A percentile compares a stretch with the other conserved stretches of the same genome.
Evolutionary conservation across 2,113 vertebrate genomes (phyloP).

Genomic region (Brachyistius frenatus): DNA sequence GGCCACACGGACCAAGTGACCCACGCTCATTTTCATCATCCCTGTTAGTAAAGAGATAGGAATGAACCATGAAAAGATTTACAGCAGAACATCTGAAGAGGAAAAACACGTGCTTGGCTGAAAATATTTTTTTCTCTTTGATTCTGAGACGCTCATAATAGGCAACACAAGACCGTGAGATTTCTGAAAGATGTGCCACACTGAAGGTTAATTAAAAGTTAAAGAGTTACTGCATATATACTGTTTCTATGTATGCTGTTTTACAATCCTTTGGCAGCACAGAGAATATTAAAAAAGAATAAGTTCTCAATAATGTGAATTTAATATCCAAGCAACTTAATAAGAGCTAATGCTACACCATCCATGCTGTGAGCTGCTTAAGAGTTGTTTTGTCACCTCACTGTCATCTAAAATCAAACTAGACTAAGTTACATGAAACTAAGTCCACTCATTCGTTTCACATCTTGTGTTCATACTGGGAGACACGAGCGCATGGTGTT

Average conservation of each 20-base stretch:
- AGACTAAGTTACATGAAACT: no score
- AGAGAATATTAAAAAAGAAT: background rate
- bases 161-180: constrained; percentile 11
- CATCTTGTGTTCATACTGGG: background rate
- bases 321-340: no score
- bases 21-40: constrained; percentile 57
- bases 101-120: constrained; percentile 70
- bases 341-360: no score
- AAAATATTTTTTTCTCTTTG: constrained; percentile 16
- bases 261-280: background rate
- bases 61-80: constrained; percentile 77
- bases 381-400: no score
- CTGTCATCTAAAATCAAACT: no score
- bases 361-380: no score
- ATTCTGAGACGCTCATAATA: constrained; percentile 29
- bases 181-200: constrained; percentile 8
- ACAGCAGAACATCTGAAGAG: constrained; percentile 53
- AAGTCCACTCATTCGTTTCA: background rate
- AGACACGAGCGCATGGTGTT: background rate
- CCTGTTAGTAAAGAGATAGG: constrained; percentile 71
- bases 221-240: background rate
- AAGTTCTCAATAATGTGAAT: background rate
- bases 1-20: constrained; percentile 40
- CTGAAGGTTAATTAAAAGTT: constrained; percentile 4
- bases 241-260: background rate